A percentile compares a stretch with the other conserved stretches of the same genome.
Conservation (phyloP, 64 coral and sea anemone species). For the Orbicella faveolata region DNA sequence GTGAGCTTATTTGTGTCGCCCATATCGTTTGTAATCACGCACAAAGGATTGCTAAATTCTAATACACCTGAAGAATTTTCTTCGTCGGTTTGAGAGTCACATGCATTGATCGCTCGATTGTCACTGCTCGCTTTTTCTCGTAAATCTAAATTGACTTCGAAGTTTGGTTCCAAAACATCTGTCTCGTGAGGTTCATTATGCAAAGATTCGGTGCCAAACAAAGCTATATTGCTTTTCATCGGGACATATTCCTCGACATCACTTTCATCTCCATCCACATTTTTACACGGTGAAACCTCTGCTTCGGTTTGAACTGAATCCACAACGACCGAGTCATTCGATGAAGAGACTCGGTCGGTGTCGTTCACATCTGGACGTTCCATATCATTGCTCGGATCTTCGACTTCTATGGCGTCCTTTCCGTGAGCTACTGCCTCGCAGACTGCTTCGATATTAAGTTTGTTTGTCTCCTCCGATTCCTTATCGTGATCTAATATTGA, state of each 20-base stretch:
- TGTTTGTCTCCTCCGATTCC: background rate
- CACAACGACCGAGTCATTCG: background rate
- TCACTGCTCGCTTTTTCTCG: background rate
- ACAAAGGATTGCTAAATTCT: slow-evolving; percentile 47
- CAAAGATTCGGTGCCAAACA: background rate
- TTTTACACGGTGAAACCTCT: background rate
- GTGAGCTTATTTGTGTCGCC: background rate
- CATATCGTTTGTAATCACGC: slow-evolving; percentile 23
- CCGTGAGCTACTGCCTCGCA: background rate
- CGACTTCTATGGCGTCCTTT: background rate
- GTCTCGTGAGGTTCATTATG: background rate
- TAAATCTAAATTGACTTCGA: background rate
- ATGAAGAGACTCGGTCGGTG: background rate
- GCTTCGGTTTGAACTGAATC: background rate
- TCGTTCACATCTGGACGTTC: background rate
- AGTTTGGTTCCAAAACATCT: slow-evolving; percentile 38
- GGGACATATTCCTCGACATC: slow-evolving; percentile 12
- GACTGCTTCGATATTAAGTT: background rate
- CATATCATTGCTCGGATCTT: background rate
- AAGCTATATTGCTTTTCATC: slow-evolving; percentile 38
- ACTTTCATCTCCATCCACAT: background rate
- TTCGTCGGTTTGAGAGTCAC: background rate
- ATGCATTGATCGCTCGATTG: background rate
- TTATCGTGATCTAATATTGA: slow-evolving; percentile 33
- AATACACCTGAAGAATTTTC: background rate